phyloP scores from a whole-genome alignment of 2,113 vertebrate species.

The Morone chrysops region DNA sequence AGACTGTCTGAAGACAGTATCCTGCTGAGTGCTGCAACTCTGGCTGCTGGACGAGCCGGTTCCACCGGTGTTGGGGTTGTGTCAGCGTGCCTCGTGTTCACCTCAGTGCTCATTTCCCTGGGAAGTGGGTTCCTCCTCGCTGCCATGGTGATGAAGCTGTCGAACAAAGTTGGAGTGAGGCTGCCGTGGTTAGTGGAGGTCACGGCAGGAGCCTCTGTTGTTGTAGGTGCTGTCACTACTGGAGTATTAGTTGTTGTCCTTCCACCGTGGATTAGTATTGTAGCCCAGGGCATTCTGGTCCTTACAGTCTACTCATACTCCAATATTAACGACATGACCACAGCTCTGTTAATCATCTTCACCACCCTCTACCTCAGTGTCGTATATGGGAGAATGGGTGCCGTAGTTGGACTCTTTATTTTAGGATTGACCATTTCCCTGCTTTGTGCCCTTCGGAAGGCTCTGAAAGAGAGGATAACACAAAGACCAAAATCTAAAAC shows the following conservation, averaged over 20 bases:
- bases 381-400: conserved; percentile 57
- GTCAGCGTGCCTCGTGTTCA: conserved; percentile 63
- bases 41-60: conserved; percentile 46
- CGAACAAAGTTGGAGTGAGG: conserved; percentile 17
- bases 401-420: conserved; percentile 46
- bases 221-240: conserved; percentile 51
- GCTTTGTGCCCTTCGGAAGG: conserved; percentile 51
- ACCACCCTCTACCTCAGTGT: conserved; percentile 67
- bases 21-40: conserved; percentile 42
- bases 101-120: conserved; percentile 66
- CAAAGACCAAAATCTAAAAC: conserved; percentile 19
- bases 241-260: conserved; percentile 55
- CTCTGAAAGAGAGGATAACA: conserved; percentile 32
- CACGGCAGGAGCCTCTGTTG: conserved; percentile 50
- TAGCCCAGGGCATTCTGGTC: conserved; percentile 56
- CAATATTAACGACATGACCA: conserved; percentile 70
- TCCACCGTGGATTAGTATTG: conserved; percentile 55
- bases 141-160: conserved; percentile 54
- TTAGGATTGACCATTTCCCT: conserved; percentile 46
- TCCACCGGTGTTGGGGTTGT: conserved; percentile 68
- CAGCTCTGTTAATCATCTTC: conserved; percentile 72
- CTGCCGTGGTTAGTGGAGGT: conserved; percentile 32
- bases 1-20: conserved; percentile 39
- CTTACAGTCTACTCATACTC: conserved; percentile 58
- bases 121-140: conserved; percentile 68